These are phyloP conservation scores for Gavialis gangeticus DNA, from an alignment of 2,113 vertebrate genomes.

Conservation along the genomic window DNA sequence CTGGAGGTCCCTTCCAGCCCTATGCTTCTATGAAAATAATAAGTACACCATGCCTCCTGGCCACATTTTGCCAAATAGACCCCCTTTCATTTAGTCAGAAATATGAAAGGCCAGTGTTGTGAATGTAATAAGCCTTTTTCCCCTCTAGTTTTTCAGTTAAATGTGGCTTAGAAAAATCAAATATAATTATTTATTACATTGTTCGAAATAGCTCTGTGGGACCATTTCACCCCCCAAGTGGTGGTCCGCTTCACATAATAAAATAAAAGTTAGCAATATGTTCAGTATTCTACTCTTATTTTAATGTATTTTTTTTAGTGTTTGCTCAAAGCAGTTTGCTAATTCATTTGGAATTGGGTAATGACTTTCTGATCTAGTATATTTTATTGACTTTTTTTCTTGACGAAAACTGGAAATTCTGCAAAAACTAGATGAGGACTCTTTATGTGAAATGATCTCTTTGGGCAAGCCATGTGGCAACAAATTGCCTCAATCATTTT, in stretches of 20 bases:
- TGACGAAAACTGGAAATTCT: slow-evolving; percentile 30
- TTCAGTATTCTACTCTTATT: not conserved
- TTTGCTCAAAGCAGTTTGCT: not conserved
- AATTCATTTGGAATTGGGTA: not conserved
- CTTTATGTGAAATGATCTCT: slow-evolving; percentile 31
- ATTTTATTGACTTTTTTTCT: slow-evolving; percentile 3
- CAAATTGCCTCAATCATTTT: slow-evolving; percentile 27
- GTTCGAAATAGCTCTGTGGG: not conserved
- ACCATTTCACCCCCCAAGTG: not conserved
- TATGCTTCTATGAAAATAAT: too few species aligned
- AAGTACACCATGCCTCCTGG: not conserved
- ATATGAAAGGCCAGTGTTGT: not conserved
- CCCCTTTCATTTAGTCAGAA: not conserved
- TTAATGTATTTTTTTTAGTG: not conserved
- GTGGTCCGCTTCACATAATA: not conserved
- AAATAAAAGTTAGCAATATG: not conserved
- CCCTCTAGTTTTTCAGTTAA: not conserved
- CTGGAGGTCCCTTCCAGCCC: too few species aligned
- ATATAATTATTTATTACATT: not conserved
- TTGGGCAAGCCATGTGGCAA: slow-evolving; percentile 2
- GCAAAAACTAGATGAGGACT: not conserved
- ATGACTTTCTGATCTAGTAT: not conserved
- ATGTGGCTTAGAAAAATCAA: not conserved
- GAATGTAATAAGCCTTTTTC: not conserved
- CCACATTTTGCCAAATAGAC: fast-evolving